phyloP scores from a whole-genome alignment of 2,888 invertebrate genomes.

The Meiosimyza platycephala region DNA sequence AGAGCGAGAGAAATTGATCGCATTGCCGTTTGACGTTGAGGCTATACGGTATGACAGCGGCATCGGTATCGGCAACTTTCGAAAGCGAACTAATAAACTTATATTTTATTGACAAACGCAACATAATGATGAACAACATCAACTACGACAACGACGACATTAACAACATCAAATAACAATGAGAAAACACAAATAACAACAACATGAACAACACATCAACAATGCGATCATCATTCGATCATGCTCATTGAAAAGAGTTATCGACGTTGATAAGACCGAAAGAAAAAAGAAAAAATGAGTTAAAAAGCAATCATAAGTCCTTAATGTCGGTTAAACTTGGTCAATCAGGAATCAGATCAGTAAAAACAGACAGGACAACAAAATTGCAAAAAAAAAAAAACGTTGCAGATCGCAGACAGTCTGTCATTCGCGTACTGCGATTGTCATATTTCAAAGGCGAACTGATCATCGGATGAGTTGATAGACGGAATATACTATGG shows the following conservation, averaged over 20 bases:
- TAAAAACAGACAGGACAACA: not conserved
- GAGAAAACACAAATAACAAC: constrained; percentile 12
- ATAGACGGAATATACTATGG: too few species aligned
- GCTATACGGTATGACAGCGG: not conserved
- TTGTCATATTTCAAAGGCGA: too few species aligned
- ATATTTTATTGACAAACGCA: constrained; percentile 31
- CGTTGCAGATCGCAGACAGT: too few species aligned
- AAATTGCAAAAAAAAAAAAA: too few species aligned
- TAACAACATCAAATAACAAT: constrained; percentile 25
- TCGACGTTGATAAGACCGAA: constrained; percentile 15
- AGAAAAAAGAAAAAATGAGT: not conserved
- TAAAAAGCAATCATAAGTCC: not conserved
- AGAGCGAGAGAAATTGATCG: not conserved
- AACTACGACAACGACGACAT: constrained; percentile 20
- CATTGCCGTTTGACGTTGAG: not conserved
- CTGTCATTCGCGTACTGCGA: too few species aligned
- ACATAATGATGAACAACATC: constrained; percentile 19
- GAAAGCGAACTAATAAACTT: constrained; percentile 27
- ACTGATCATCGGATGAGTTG: too few species aligned
- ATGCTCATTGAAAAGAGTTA: constrained; percentile 35
- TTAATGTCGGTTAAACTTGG: not conserved
- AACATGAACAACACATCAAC: constrained; percentile 7
- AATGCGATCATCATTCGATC: constrained; percentile 14
- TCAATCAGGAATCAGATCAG: not conserved
- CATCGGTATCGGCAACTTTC: not conserved